Conservation (phyloP, 2,113 vertebrate species). For the Lycaon pictus region DNA sequence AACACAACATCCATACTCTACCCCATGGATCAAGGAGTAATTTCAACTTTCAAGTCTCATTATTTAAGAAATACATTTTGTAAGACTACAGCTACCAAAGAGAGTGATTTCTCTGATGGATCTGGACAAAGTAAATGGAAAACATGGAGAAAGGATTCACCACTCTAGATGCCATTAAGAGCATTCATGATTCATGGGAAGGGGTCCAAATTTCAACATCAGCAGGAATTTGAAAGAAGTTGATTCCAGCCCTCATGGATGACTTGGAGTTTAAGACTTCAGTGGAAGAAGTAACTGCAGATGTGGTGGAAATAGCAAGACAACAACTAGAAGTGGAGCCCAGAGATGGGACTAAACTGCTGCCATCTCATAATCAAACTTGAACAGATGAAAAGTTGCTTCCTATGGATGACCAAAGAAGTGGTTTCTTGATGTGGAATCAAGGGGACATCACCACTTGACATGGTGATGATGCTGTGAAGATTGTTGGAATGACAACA, state of each 20-base stretch:
- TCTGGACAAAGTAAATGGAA: neutral
- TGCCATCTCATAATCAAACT: neutral
- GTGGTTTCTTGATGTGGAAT: neutral
- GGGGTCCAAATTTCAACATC: neutral
- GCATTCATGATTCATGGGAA: neutral
- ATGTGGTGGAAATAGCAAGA: neutral
- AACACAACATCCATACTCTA: neutral
- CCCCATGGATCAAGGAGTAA: neutral
- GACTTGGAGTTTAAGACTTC: neutral
- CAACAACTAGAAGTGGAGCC: neutral
- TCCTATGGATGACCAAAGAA: neutral
- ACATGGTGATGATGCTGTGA: neutral
- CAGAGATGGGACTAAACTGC: neutral
- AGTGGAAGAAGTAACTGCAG: neutral
- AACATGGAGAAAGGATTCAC: neutral
- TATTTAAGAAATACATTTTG: neutral
- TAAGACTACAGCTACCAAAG: neutral
- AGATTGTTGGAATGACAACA: neutral
- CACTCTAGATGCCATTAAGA: neutral
- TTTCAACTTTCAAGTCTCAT: neutral
- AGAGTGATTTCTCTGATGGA: neutral
- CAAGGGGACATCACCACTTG: neutral
- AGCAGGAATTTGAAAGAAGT: neutral
- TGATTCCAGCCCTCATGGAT: neutral
- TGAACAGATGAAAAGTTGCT: neutral